Conservation (phyloP, 2,113 vertebrate genomes). For the Platichthys stellatus region DNA sequence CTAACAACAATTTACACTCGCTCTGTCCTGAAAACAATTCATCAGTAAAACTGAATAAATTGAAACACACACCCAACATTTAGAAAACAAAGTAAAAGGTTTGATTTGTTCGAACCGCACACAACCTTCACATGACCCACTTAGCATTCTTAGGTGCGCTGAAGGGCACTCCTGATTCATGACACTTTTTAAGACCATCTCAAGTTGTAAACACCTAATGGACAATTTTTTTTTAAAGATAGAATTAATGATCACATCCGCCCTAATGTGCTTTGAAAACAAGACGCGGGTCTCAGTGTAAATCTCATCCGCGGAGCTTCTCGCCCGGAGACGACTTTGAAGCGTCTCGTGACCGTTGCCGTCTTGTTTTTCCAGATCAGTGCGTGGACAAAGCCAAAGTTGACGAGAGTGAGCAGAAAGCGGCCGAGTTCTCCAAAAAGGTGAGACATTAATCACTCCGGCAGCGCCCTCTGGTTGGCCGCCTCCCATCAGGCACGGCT, state of each 20-base stretch:
- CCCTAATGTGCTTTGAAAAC: conserved; percentile 2
- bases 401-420: conserved; percentile 95
- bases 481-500: conserved; percentile 70
- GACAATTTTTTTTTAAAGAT: not conserved
- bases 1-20: not conserved
- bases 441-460: conserved; percentile 83
- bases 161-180: not conserved
- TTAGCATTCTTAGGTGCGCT: not conserved
- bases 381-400: conserved; percentile 97
- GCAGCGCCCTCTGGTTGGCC: conserved; percentile 62
- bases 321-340: not conserved
- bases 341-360: not conserved
- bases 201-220: not conserved
- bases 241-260: not conserved
- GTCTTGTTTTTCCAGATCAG: conserved; percentile 84
- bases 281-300: not conserved
- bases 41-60: not conserved
- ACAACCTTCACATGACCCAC: not conserved
- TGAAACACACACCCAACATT: not conserved
- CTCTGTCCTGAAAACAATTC: not conserved
- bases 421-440: conserved; percentile 95
- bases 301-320: conserved; percentile 11
- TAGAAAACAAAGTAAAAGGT: not conserved
- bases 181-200: not conserved
- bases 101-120: not conserved